Evolutionary conservation across 2,888 invertebrate genomes (phyloP), one percentile per base, ranked within the genome.

Genomic region (Trissolcus brochymenae): DNA sequence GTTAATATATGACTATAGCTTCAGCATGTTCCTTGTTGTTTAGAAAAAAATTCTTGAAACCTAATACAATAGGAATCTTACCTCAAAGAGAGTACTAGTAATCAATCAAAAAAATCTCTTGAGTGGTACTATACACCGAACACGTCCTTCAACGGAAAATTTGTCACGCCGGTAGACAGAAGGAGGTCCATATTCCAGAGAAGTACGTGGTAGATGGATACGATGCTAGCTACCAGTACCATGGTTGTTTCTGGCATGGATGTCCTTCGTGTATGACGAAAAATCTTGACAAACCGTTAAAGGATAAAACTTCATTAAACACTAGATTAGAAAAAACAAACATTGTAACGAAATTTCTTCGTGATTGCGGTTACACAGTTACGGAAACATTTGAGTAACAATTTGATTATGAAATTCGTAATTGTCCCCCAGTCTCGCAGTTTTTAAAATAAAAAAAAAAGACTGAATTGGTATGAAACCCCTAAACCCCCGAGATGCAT

Each of bases 211-310:
- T 35, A 2, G 55, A 55, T 13, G 55, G 55, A 1, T 55, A 25
- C 7, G 25, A 54, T 11, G 14, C 16, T 19, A 25, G 46, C 0
- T 46, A 46, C 13, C 46, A 21, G 19, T 59, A n/a, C 43, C 21
- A 59, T 19, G 46, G 46, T 2, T 59, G 46, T 46, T 59, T n/a
- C 14, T 59, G 43, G 14, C 59, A 59, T 16, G 59, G 59, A 0
- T 46, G 46, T 7, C 4, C 1, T 2, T 16, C 3, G 11, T 46
- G 59, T n/a, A n/a, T n/a, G n/a, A n/a, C 43, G 6, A 29, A 29
- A 17, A 41, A 56, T 6, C 40, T 3, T 1, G 43, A 54, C 9
- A 25, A 54, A 21, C 7, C 29, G 9, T 7, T 25, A 3, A 21
- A n/a, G 1, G 54, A 25, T 43, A 6, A 4, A 2, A 54, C 54